Conservation (phyloP, 2,113 vertebrate species). For the Mirounga angustirostris region DNA sequence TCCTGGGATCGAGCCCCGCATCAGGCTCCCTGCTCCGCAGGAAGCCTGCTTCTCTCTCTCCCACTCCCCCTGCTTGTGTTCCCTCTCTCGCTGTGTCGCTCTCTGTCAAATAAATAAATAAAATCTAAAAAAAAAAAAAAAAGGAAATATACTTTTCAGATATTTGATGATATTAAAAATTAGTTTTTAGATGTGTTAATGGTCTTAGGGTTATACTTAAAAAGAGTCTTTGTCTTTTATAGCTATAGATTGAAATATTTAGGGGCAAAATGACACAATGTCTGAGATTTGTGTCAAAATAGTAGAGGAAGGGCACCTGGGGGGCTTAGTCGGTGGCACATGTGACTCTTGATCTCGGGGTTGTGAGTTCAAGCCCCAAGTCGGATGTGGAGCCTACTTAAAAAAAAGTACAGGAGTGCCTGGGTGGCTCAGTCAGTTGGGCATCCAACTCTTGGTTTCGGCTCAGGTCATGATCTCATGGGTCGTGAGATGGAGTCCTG, state of each 20-base stretch:
- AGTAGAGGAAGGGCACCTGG: background rate
- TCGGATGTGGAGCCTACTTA: too few relatives aligned
- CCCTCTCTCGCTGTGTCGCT: too few relatives aligned
- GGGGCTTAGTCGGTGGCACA: too few relatives aligned
- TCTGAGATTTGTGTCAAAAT: slow-evolving; percentile 10
- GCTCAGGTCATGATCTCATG: background rate
- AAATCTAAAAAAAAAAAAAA: too few relatives aligned
- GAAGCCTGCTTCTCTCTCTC: too few relatives aligned
- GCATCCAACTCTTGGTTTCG: background rate
- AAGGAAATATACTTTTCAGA: background rate
- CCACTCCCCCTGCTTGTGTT: too few relatives aligned
- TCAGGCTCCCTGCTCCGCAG: too few relatives aligned
- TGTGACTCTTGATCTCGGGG: too few relatives aligned
- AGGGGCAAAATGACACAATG: background rate
- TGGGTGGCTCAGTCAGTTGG: background rate
- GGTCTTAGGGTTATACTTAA: background rate
- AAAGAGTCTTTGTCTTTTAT: background rate
- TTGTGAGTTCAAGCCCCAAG: too few relatives aligned
- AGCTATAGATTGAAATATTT: slow-evolving; percentile 43
- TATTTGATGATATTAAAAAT: background rate
- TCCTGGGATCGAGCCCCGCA: too few relatives aligned
- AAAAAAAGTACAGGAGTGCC: too few relatives aligned
- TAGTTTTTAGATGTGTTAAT: background rate
- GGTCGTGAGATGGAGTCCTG: background rate
- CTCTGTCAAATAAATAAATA: too few relatives aligned